These are phyloP conservation scores for Macaria notata DNA, from an alignment of 2,888 invertebrate genomes.

Conservation along the genomic window DNA sequence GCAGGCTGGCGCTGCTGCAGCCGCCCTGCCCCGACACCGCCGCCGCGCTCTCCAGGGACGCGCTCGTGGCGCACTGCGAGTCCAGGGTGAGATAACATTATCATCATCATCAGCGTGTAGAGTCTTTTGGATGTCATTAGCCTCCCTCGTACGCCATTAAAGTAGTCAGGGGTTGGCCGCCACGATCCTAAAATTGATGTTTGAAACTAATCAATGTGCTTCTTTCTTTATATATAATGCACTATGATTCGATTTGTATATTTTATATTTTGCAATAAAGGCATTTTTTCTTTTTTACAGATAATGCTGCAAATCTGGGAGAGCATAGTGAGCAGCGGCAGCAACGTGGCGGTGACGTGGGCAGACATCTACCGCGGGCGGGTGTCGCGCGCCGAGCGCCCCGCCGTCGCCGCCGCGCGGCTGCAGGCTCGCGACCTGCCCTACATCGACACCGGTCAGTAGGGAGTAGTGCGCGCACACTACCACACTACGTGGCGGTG, in stretches of 20 bases:
- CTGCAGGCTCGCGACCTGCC: constrained; percentile 40
- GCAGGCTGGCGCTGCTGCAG: constrained; percentile 84
- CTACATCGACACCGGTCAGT: constrained; percentile 40
- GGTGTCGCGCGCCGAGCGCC: constrained; percentile 38
- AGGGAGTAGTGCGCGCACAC: constrained; percentile 51
- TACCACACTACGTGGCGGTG: neutral
- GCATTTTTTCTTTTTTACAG: constrained; percentile 52
- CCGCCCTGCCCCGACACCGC: constrained; percentile 92
- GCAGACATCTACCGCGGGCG: constrained; percentile 86
- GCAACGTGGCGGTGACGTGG: constrained; percentile 79
- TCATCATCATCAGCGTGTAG: too few species aligned
- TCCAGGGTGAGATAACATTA: constrained; percentile 85
- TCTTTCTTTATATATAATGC: too few species aligned
- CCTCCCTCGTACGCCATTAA: too few species aligned
- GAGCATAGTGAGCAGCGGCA: constrained; percentile 80
- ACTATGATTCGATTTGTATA: too few species aligned
- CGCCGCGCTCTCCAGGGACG: constrained; percentile 90
- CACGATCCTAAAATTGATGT: too few species aligned
- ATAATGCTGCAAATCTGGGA: constrained; percentile 91
- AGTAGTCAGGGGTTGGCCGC: too few species aligned
- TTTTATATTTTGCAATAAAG: too few species aligned
- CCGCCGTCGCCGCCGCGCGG: constrained; percentile 41
- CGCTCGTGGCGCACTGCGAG: constrained; percentile 93
- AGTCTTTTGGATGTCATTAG: too few species aligned
- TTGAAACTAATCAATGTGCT: too few species aligned